Evolutionary conservation across 2,797 vertebrate genomes (phyloP).

Genomic region (Hybognathus amarus): DNA sequence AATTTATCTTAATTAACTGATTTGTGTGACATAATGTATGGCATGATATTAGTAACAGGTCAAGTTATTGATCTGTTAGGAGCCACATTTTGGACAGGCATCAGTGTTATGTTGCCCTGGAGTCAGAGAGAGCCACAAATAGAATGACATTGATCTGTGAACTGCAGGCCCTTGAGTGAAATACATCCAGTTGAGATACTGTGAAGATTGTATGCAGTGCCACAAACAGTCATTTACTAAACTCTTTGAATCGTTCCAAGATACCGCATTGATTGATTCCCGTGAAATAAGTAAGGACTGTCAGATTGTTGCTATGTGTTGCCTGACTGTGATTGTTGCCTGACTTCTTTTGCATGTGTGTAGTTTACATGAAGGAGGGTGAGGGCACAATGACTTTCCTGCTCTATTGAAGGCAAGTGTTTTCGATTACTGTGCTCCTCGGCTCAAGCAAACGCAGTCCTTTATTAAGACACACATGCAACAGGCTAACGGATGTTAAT

Average conservation of each 20-base stretch:
- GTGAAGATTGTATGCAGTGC: conserved; percentile 12
- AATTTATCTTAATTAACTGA: conserved; percentile 48
- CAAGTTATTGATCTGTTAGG: conserved; percentile 47
- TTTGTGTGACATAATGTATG: conserved; percentile 18
- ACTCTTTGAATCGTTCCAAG: conserved; percentile 9
- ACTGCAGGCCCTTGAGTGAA: conserved; percentile 27
- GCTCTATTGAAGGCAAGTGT: conserved; percentile 2
- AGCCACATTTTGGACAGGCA: conserved; percentile 41
- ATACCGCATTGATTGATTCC: conserved; percentile 10
- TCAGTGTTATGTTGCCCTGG: conserved; percentile 34
- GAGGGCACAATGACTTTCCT: conserved; percentile 2
- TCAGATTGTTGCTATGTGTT: conserved; percentile 6
- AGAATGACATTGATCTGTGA: conserved; percentile 42
- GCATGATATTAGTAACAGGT: conserved; percentile 39
- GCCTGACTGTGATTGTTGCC: too few relatives aligned
- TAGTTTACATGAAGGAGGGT: neutral
- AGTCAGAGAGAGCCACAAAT: conserved; percentile 53
- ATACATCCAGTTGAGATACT: conserved; percentile 39
- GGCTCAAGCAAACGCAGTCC: neutral
- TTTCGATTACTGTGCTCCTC: conserved; percentile 19
- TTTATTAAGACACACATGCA: neutral
- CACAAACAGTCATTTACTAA: conserved; percentile 37
- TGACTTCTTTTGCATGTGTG: conserved; percentile 31
- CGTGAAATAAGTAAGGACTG: neutral
- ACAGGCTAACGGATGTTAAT: neutral